Evolutionary conservation across 2,113 vertebrate species (phyloP).

Genomic region (Fulmarus glacialis): DNA sequence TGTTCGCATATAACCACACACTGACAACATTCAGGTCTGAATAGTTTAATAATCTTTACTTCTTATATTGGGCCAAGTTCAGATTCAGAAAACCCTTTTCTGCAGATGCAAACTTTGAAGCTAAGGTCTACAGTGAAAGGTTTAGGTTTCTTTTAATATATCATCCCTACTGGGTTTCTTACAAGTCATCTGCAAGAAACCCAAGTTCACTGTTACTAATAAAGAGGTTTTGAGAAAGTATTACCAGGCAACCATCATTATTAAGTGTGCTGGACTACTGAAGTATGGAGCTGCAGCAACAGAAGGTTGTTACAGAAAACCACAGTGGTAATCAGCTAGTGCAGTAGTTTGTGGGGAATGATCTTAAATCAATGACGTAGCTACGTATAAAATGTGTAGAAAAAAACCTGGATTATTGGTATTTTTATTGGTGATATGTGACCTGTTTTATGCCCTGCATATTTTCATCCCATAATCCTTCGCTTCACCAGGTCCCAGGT

Average conservation of each 20-base stretch:
- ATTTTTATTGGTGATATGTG: neutral
- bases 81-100: neutral
- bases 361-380: neutral
- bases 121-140: neutral
- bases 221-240: conserved; percentile 30
- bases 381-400: neutral
- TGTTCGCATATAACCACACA: neutral
- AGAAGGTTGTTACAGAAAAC: neutral
- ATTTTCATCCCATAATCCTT: neutral
- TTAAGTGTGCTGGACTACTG: neutral
- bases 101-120: neutral
- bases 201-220: conserved; percentile 28
- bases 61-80: neutral
- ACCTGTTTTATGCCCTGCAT: neutral
- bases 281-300: neutral
- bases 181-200: conserved; percentile 15
- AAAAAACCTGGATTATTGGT: neutral
- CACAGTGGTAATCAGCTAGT: neutral
- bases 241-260: conserved; percentile 5
- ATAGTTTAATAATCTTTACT: neutral
- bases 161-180: conserved; percentile 23
- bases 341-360: neutral
- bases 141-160: conserved; percentile 35
- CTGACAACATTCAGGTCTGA: conserved; percentile 3
- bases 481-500: neutral